phyloP scores from a whole-genome alignment of 2,113 vertebrate genomes.

The Vulpes lagopus region DNA sequence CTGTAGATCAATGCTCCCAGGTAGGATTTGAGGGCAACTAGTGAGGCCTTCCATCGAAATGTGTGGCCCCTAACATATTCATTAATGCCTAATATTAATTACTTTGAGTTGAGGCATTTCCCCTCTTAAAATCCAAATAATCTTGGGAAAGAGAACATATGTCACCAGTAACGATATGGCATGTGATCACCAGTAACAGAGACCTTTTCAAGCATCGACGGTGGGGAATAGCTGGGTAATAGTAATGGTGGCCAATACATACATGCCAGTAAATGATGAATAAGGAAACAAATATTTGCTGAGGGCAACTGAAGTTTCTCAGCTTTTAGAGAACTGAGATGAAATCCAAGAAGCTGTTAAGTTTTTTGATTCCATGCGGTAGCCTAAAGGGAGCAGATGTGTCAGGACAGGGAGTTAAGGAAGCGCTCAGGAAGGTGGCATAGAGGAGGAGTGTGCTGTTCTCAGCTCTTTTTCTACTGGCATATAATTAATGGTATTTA shows the following conservation, averaged over 20 bases:
- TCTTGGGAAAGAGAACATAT: not conserved
- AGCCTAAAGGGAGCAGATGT: not conserved
- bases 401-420: not conserved
- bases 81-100: not conserved
- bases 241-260: not conserved
- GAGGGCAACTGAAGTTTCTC: not conserved
- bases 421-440: not conserved
- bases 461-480: not conserved
- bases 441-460: not conserved
- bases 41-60: not conserved
- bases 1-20: not conserved
- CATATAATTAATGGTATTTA: not conserved
- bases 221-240: not conserved
- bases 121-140: conserved; percentile 12
- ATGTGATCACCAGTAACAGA: not conserved
- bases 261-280: not conserved
- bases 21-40: not conserved
- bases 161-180: not conserved
- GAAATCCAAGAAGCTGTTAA: not conserved
- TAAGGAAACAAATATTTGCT: not conserved
- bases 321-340: not conserved
- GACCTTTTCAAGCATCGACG: not conserved
- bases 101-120: not conserved
- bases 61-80: not conserved
- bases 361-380: not conserved